phyloP scores from a whole-genome alignment of 92 coral and sea anemone genomes.

The Plumapathes pennacea region DNA sequence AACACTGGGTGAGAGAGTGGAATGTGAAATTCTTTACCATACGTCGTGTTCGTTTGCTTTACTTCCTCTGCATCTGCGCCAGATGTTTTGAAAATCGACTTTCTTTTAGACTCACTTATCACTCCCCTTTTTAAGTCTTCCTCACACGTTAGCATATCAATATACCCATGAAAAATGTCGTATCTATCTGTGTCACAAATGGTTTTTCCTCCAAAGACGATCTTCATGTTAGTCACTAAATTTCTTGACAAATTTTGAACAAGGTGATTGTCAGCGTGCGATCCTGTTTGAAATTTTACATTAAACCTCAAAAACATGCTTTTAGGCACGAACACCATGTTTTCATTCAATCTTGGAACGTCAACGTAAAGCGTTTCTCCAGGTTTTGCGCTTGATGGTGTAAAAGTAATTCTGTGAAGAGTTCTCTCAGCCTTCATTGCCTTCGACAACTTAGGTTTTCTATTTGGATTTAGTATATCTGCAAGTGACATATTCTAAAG shows the following conservation, averaged over 20 bases:
- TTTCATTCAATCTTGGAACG: conserved; percentile 8
- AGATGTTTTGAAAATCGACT: no score
- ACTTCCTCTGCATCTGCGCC: not conserved
- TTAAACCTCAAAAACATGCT: not conserved
- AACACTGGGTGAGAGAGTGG: not conserved
- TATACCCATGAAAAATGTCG: no score
- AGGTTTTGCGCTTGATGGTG: conserved; percentile 6
- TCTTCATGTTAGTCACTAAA: not conserved
- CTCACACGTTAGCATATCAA: no score
- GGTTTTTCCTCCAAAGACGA: conserved; percentile 2
- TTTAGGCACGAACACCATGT: not conserved
- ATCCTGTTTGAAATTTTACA: no score
- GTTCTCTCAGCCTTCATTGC: conserved; percentile 24
- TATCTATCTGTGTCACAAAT: not conserved
- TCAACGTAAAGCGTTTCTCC: conserved; percentile 7
- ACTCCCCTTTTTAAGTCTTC: no score
- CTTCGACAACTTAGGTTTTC: not conserved
- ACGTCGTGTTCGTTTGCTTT: not conserved
- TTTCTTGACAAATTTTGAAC: not conserved
- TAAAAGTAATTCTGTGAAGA: conserved; percentile 13
- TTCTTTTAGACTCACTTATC: no score
- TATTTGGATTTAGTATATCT: no score
- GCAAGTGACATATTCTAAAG: no score
- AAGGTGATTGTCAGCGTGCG: not conserved
- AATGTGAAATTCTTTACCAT: conserved; percentile 1